Conservation (phyloP, 2,113 vertebrate species). For the Hippocampus guttulatus region DNA sequence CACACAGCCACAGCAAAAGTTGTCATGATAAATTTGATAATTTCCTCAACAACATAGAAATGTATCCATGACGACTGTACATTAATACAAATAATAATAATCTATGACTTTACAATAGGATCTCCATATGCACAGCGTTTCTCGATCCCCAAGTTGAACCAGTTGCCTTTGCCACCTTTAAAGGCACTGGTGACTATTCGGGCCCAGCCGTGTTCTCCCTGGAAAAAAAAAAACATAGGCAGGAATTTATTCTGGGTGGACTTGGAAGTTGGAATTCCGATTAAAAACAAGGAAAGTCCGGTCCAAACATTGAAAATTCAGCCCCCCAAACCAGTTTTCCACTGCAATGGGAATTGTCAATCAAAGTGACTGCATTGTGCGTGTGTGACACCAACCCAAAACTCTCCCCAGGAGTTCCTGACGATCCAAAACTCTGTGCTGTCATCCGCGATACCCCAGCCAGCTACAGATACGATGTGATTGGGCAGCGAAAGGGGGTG, state of each 20-base stretch:
- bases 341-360: not conserved
- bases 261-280: not conserved
- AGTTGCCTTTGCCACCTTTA: slow-evolving; percentile 80
- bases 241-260: slow-evolving; percentile 11
- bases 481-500: slow-evolving; percentile 73
- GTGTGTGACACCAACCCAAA: slow-evolving; percentile 82
- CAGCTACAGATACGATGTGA: slow-evolving; percentile 89
- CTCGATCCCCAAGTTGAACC: slow-evolving; percentile 89
- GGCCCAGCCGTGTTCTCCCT: slow-evolving; percentile 94
- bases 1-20: no score
- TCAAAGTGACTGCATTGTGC: not conserved
- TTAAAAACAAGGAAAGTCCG: no score
- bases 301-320: not conserved
- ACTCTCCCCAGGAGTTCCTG: slow-evolving; percentile 95
- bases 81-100: not conserved
- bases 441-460: slow-evolving; percentile 79
- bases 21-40: no score
- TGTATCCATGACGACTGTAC: not conserved
- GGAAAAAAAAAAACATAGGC: slow-evolving; percentile 28
- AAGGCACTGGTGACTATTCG: slow-evolving; percentile 88
- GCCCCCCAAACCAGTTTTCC: no score
- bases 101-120: slow-evolving; percentile 66
- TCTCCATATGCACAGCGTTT: slow-evolving; percentile 85
- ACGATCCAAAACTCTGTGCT: slow-evolving; percentile 90
- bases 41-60: no score